These are phyloP conservation scores for Indicator maculatus DNA, from an alignment of 2,113 vertebrate species.

Conservation along the genomic window DNA sequence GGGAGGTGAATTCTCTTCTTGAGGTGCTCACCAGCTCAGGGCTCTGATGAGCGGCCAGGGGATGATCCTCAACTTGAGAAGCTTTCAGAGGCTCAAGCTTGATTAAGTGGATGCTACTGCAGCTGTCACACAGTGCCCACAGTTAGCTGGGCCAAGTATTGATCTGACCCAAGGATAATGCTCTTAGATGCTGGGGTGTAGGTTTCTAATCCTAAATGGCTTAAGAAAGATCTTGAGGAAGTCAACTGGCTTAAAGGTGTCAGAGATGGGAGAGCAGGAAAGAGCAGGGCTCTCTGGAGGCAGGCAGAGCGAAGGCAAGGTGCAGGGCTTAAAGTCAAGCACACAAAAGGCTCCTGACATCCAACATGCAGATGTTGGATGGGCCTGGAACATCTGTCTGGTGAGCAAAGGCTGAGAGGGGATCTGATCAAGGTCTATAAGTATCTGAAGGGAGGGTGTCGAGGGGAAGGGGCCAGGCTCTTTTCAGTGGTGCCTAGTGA, in stretches of 20 bases:
- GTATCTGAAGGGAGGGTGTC: too few relatives aligned
- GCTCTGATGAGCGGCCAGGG: neutral
- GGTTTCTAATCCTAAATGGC: conserved; percentile 17
- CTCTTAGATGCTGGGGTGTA: neutral
- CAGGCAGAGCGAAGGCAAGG: too few relatives aligned
- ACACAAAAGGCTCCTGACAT: too few relatives aligned
- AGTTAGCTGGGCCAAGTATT: neutral
- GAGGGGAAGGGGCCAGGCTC: too few relatives aligned
- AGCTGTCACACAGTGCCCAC: neutral
- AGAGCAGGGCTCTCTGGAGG: neutral
- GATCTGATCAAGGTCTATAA: too few relatives aligned
- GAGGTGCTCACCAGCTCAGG: neutral
- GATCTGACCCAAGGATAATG: neutral
- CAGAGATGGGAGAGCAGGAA: neutral
- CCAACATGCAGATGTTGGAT: too few relatives aligned
- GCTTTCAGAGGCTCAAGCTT: neutral
- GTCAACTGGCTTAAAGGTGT: neutral
- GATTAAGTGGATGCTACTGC: neutral
- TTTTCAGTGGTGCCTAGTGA: too few relatives aligned
- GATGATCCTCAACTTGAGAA: neutral
- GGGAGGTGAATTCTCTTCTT: neutral
- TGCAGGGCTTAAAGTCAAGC: too few relatives aligned
- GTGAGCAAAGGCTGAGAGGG: too few relatives aligned
- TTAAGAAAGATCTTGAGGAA: conserved; percentile 21
- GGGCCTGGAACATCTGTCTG: too few relatives aligned